These are phyloP conservation scores for Mamestra configurata DNA, from an alignment of 1,140 invertebrate genomes.

Conservation along the genomic window DNA sequence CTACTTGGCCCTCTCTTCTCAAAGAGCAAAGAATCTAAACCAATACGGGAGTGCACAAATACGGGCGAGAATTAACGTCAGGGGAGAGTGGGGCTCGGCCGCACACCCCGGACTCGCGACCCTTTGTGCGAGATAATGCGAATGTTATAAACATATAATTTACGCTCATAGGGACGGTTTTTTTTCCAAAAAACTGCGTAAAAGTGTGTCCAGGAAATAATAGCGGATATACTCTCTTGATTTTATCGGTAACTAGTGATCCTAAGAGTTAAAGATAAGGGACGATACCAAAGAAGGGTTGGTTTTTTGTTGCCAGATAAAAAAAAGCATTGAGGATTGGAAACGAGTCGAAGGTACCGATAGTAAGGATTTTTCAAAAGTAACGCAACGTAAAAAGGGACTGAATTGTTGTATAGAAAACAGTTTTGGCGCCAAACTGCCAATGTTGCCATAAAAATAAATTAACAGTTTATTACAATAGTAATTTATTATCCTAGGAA, in stretches of 20 bases:
- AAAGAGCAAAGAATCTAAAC: constrained; percentile 64
- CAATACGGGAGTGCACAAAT: constrained; percentile 71
- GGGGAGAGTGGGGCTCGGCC: constrained; percentile 12
- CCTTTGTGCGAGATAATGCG: constrained; percentile 45
- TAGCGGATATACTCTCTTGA: constrained; percentile 33
- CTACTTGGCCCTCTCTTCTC: constrained; percentile 35
- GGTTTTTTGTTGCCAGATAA: constrained; percentile 2
- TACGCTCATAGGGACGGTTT: constrained; percentile 20
- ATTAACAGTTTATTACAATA: neutral
- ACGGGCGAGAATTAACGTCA: constrained; percentile 58
- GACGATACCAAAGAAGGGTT: neutral
- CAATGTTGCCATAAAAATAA: neutral
- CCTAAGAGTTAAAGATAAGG: constrained; percentile 17
- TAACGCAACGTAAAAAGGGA: neutral
- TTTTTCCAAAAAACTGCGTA: constrained; percentile 27
- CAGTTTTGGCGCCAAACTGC: neutral
- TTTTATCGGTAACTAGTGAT: constrained; percentile 32
- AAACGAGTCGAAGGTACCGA: constrained; percentile 1
- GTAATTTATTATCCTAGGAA: neutral
- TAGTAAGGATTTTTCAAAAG: too few relatives aligned
- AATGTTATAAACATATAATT: constrained; percentile 54
- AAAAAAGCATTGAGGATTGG: neutral
- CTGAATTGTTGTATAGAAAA: neutral
- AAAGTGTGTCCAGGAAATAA: constrained; percentile 25
- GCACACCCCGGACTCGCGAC: constrained; percentile 24